A percentile compares a stretch with the other conserved stretches of the same genome.
phyloP scores from a whole-genome alignment of 2,888 invertebrate species.

The Latheticus oryzae region DNA sequence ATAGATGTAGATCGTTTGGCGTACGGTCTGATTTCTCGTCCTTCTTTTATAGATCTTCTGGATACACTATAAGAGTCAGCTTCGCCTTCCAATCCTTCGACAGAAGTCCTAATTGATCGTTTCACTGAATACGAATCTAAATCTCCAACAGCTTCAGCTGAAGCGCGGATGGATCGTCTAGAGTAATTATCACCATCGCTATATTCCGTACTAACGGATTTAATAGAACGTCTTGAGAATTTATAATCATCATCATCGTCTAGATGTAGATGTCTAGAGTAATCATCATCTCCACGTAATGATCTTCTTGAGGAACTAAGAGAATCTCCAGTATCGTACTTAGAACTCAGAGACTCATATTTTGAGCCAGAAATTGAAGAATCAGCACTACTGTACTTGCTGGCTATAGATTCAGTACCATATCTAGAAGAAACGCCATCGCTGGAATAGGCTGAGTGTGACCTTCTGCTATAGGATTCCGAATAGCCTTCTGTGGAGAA shows the following conservation, averaged over 20 bases:
- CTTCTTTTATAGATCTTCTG: slow-evolving; percentile 46
- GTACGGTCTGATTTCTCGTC: slow-evolving; percentile 5
- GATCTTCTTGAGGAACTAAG: slow-evolving; percentile 36
- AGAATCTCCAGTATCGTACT: slow-evolving; percentile 47
- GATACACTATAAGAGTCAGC: slow-evolving; percentile 35
- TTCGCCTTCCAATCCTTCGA: slow-evolving; percentile 50
- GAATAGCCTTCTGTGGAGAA: slow-evolving; percentile 59
- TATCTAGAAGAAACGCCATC: slow-evolving; percentile 52
- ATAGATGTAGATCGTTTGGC: slow-evolving; percentile 43
- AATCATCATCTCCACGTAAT: slow-evolving; percentile 45
- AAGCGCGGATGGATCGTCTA: slow-evolving; percentile 50
- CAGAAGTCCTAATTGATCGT: slow-evolving; percentile 52
- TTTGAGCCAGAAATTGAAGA: slow-evolving; percentile 43
- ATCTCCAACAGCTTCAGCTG: slow-evolving; percentile 55
- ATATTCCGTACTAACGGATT: slow-evolving; percentile 43
- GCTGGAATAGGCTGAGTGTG: slow-evolving; percentile 55
- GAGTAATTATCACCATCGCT: slow-evolving; percentile 53
- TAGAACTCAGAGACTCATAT: slow-evolving; percentile 52
- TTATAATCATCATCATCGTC: slow-evolving; percentile 41
- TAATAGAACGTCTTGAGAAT: slow-evolving; percentile 48
- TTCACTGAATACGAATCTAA: slow-evolving; percentile 56
- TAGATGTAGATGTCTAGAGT: slow-evolving; percentile 45
- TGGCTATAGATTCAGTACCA: slow-evolving; percentile 43
- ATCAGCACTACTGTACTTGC: slow-evolving; percentile 45
- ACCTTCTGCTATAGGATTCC: slow-evolving; percentile 58